Evolutionary conservation across 2,113 vertebrate genomes (phyloP).

Genomic region (Zingel zingel): DNA sequence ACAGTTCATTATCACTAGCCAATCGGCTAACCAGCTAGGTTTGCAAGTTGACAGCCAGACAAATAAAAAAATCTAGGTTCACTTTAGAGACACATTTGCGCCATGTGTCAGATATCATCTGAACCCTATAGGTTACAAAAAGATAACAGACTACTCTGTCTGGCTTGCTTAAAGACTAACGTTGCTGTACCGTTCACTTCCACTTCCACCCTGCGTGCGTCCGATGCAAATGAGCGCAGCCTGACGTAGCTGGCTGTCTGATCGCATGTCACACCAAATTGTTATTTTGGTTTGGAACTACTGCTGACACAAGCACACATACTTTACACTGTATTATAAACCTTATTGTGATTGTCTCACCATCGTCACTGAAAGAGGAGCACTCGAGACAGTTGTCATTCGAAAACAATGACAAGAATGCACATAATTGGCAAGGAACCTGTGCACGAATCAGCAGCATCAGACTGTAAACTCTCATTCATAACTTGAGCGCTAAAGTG

Average conservation of each 20-base stretch:
- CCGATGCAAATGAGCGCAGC: slow-evolving; percentile 60
- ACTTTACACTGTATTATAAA: background rate
- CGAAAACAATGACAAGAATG: no score
- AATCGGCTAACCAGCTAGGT: slow-evolving; percentile 50
- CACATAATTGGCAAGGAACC: background rate
- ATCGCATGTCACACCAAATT: slow-evolving; percentile 34
- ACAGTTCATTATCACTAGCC: slow-evolving; percentile 59
- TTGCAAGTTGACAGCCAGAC: slow-evolving; percentile 56
- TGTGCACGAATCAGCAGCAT: background rate
- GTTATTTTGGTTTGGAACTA: slow-evolving; percentile 27
- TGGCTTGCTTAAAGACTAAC: slow-evolving; percentile 31
- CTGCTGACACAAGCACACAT: background rate
- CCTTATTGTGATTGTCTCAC: background rate
- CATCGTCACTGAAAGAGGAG: background rate
- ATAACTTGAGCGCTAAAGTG: background rate
- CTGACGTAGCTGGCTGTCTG: slow-evolving; percentile 61
- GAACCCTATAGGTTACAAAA: background rate
- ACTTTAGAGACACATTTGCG: slow-evolving; percentile 10
- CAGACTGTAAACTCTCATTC: background rate
- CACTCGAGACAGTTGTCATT: background rate
- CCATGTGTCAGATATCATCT: slow-evolving; percentile 1
- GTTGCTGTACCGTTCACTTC: slow-evolving; percentile 35
- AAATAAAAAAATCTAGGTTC: background rate
- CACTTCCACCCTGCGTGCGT: slow-evolving; percentile 69
- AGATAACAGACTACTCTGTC: slow-evolving; percentile 10